Conservation (phyloP, 2,113 vertebrate species). For the Baryphthengus martii region DNA sequence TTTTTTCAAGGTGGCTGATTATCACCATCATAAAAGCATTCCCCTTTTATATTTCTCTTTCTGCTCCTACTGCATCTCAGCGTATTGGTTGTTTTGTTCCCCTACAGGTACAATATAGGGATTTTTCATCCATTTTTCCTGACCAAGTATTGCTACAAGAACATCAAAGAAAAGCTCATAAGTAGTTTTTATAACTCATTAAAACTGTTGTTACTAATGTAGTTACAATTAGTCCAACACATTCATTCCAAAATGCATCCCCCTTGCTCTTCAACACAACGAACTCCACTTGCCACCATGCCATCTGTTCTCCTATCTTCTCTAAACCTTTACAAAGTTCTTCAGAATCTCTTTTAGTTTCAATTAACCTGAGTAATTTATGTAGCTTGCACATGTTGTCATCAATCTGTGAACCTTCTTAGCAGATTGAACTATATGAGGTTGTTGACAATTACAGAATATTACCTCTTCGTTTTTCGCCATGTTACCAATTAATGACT, state of each 20-base stretch:
- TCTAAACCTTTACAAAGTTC: constrained; percentile 46
- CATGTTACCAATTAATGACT: neutral
- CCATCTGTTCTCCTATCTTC: constrained; percentile 53
- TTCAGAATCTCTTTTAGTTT: constrained; percentile 55
- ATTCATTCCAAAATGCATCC: neutral
- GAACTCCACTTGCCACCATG: neutral
- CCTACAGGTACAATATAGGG: neutral
- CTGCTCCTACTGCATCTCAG: neutral
- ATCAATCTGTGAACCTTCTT: constrained; percentile 46
- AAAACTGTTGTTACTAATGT: neutral
- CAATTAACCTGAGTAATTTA: constrained; percentile 66
- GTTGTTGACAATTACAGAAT: constrained; percentile 5
- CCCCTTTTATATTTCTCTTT: neutral
- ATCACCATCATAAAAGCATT: neutral
- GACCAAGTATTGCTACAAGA: neutral
- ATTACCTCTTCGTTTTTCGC: neutral
- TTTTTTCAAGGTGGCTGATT: neutral
- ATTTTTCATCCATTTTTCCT: neutral
- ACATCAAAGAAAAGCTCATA: neutral
- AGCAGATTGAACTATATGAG: constrained; percentile 29
- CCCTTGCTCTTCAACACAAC: neutral
- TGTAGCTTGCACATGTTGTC: constrained; percentile 33
- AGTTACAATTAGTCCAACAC: constrained; percentile 17
- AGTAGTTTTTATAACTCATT: neutral
- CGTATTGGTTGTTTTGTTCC: neutral